Conservation (phyloP, 2,797 vertebrate genomes). For the Pseudochaenichthys georgianus region DNA sequence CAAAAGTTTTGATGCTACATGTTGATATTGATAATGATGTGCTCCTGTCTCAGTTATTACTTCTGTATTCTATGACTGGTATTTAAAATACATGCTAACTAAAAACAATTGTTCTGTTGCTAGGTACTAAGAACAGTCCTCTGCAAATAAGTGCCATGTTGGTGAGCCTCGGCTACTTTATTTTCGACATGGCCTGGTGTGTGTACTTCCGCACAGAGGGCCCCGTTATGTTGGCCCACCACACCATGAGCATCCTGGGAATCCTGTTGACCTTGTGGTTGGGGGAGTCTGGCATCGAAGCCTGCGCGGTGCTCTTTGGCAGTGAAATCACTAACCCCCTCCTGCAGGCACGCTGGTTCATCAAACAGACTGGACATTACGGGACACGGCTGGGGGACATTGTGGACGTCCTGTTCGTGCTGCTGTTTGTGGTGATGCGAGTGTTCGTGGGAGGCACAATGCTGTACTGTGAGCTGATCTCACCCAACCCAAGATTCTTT, state of each 20-base stretch:
- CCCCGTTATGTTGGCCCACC: constrained; percentile 94
- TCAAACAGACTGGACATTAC: constrained; percentile 91
- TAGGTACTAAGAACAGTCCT: constrained; percentile 93
- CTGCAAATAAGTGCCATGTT: constrained; percentile 91
- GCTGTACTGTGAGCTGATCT: constrained; percentile 94
- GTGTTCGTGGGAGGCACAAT: constrained; percentile 94
- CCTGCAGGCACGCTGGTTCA: constrained; percentile 97
- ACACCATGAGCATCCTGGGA: constrained; percentile 94
- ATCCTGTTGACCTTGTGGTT: constrained; percentile 90
- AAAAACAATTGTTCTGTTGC: constrained; percentile 36
- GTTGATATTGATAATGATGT: not conserved
- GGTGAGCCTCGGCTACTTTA: constrained; percentile 95
- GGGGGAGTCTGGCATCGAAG: constrained; percentile 92
- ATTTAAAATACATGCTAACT: constrained; percentile 1
- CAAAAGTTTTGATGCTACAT: not conserved
- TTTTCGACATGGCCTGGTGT: constrained; percentile 98
- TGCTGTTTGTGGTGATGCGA: constrained; percentile 92
- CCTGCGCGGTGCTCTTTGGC: constrained; percentile 95
- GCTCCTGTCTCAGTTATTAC: not conserved
- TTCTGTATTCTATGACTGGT: not conserved
- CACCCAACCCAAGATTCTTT: constrained; percentile 90
- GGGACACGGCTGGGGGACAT: constrained; percentile 86
- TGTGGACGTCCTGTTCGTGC: constrained; percentile 93
- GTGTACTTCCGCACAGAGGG: constrained; percentile 95
- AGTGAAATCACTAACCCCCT: constrained; percentile 97